phyloP scores from a whole-genome alignment of 2,797 vertebrate genomes.

The Spinus olivaceus region DNA sequence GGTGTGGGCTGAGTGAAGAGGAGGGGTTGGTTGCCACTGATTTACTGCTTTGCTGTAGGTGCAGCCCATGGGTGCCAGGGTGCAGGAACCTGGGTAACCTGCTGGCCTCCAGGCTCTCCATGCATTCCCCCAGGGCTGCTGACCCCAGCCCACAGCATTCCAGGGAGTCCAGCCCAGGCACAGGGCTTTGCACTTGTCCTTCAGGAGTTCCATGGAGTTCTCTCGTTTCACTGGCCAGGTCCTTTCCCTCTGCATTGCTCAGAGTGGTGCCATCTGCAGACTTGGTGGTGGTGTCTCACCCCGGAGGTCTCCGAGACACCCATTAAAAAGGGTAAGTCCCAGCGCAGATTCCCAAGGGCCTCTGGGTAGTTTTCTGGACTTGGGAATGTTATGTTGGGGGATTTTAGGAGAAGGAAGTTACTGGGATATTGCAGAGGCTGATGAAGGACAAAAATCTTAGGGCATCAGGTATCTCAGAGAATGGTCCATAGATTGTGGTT shows the following conservation, averaged over 20 bases:
- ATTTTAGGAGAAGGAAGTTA: neutral
- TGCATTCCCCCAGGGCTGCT: neutral
- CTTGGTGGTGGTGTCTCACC: neutral
- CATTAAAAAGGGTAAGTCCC: neutral
- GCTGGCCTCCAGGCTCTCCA: neutral
- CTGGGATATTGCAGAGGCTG: neutral
- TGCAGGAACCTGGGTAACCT: neutral
- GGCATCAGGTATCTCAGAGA: neutral
- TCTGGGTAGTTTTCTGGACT: neutral
- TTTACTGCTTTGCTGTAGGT: neutral
- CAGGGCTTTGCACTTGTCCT: neutral
- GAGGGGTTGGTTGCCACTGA: neutral
- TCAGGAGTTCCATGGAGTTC: neutral
- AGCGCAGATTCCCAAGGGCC: neutral
- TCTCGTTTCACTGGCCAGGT: neutral
- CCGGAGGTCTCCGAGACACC: neutral
- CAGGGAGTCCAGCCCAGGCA: neutral
- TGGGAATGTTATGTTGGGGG: neutral
- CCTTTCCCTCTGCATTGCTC: neutral
- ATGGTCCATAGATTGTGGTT: neutral
- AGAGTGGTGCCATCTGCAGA: neutral
- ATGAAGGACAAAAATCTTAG: neutral
- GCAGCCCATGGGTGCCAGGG: neutral
- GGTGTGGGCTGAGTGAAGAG: neutral
- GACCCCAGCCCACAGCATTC: accelerated